These are phyloP conservation scores for Argopecten irradians DNA, from an alignment of 1,140 invertebrate genomes.

Conservation along the genomic window DNA sequence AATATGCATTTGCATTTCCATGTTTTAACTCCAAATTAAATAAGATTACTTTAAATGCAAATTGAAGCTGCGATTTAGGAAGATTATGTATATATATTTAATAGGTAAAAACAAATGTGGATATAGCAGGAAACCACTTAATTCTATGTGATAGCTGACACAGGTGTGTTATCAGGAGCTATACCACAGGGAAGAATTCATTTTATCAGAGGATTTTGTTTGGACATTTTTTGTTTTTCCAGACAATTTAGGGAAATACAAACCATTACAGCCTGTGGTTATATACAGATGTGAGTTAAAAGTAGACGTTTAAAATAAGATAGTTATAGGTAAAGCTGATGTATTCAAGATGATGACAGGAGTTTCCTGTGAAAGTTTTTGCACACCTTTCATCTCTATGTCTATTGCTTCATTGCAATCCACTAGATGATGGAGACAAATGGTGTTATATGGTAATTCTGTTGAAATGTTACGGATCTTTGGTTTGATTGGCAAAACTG, in stretches of 20 bases:
- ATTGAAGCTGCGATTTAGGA: not conserved
- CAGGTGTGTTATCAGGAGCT: not conserved
- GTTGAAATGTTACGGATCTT: too few relatives aligned
- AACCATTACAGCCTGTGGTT: not conserved
- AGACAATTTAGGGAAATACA: not conserved
- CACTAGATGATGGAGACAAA: not conserved
- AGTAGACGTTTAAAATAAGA: not conserved
- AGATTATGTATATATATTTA: not conserved
- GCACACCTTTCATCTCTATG: not conserved
- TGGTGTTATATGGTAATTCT: not conserved
- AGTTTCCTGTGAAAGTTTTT: not conserved
- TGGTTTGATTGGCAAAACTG: too few relatives aligned
- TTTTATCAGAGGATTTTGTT: not conserved
- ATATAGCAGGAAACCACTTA: not conserved
- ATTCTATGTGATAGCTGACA: not conserved
- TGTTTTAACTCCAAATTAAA: not conserved
- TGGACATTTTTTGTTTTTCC: not conserved
- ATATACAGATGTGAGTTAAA: not conserved
- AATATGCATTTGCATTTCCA: not conserved
- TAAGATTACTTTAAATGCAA: not conserved
- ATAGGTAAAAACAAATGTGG: not conserved
- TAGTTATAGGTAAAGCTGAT: not conserved
- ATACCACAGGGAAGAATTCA: not conserved
- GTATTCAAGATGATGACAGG: not conserved
- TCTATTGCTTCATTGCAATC: not conserved